phyloP scores from a whole-genome alignment of 2,113 vertebrate species.

The Python bivittatus region DNA sequence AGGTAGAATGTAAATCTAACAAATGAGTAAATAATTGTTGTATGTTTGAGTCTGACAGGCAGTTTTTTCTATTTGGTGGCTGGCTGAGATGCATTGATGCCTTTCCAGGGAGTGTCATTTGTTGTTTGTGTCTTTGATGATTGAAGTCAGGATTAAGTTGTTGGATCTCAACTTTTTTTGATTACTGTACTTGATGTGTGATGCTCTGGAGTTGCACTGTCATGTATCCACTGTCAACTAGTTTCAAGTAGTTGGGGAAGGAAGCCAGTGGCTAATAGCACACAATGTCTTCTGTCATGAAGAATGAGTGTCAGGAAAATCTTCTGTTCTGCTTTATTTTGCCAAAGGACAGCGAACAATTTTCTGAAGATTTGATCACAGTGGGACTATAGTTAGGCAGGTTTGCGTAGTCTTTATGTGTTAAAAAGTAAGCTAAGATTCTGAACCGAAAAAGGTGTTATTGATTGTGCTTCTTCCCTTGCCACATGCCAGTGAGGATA shows the following conservation, averaged over 20 bases:
- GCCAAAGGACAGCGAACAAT: neutral
- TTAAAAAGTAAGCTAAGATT: neutral
- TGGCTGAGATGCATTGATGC: neutral
- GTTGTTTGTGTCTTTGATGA: neutral
- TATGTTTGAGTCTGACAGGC: neutral
- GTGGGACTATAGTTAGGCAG: neutral
- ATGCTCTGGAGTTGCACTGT: neutral
- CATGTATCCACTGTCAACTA: neutral
- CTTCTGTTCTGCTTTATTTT: neutral
- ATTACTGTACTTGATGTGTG: neutral
- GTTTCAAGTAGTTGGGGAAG: neutral
- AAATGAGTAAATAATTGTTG: neutral
- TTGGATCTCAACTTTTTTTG: neutral
- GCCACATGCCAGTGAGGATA: neutral
- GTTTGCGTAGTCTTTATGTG: neutral
- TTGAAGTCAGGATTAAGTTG: neutral
- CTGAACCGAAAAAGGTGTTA: neutral
- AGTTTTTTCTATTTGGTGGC: neutral
- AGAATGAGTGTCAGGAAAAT: neutral
- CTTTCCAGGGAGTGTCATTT: neutral
- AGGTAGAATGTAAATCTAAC: neutral
- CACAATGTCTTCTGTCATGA: neutral
- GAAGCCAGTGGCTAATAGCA: neutral
- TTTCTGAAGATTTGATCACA: neutral
- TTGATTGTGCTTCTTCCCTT: neutral